A percentile compares a stretch with the other conserved stretches of the same genome.
These are phyloP conservation scores for Cinclus mexicanus DNA, from an alignment of 2,113 vertebrate species.

Conservation along the genomic window DNA sequence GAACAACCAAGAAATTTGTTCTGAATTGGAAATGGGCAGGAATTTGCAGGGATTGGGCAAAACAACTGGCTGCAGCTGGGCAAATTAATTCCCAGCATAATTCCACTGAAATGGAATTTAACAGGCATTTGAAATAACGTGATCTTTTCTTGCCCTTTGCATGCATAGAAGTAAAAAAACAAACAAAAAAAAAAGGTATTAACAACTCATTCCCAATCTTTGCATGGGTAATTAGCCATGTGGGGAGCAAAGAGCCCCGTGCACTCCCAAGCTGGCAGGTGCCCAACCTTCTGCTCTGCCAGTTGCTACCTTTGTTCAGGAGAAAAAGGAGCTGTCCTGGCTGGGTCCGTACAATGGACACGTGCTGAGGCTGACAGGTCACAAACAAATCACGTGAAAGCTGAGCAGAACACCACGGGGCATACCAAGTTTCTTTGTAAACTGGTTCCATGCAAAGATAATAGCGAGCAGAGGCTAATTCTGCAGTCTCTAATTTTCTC, in stretches of 20 bases:
- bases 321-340: not conserved
- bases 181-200: not conserved
- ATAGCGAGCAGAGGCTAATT: constrained; percentile 21
- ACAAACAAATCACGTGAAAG: not conserved
- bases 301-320: not conserved
- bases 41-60: not conserved
- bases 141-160: constrained; percentile 41
- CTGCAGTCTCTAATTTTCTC: constrained; percentile 53
- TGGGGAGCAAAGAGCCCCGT: not conserved
- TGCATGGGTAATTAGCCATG: constrained; percentile 6
- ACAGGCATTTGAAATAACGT: not conserved
- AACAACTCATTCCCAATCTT: not conserved
- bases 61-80: constrained; percentile 21
- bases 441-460: not conserved
- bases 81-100: constrained; percentile 27
- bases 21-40: not conserved
- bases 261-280: not conserved
- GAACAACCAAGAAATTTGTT: not conserved
- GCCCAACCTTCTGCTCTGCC: constrained; percentile 37
- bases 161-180: not conserved
- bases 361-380: not conserved
- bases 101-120: not conserved
- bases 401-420: not conserved
- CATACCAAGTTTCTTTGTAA: not conserved
- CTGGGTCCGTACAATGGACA: not conserved